A percentile compares a stretch with the other conserved stretches of the same genome.
Evolutionary conservation across 2,888 invertebrate genomes (phyloP).

Genomic region (Dolichopus griseipennis): DNA sequence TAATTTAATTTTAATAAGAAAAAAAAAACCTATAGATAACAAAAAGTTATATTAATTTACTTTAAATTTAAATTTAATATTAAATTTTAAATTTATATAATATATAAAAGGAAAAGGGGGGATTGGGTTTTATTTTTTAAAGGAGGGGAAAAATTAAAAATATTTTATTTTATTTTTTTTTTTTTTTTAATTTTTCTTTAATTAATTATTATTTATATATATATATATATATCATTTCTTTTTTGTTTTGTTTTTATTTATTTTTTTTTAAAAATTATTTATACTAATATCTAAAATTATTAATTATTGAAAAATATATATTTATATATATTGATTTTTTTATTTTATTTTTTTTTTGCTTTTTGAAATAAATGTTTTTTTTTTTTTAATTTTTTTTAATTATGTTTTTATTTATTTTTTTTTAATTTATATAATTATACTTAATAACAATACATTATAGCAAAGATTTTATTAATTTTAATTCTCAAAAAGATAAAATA

Average conservation of each 20-base stretch:
- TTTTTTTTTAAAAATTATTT: slow-evolving; percentile 1
- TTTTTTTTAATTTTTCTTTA: no score
- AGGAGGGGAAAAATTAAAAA: no score
- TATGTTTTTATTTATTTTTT: background rate
- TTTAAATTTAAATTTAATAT: no score
- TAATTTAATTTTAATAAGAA: background rate
- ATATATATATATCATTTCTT: background rate
- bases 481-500: background rate
- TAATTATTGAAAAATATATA: slow-evolving; percentile 6
- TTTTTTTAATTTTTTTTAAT: no score
- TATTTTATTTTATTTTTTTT: no score
- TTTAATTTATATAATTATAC: background rate
- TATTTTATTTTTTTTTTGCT: background rate
- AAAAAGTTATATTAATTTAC: background rate
- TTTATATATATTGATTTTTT: background rate
- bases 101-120: background rate
- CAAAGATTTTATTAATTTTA: background rate
- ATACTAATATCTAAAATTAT: slow-evolving; percentile 3
- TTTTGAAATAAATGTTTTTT: background rate
- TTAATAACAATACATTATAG: slow-evolving; percentile 1
- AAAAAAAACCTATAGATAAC: background rate
- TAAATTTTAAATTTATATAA: background rate
- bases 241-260: background rate
- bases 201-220: no score
- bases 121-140: background rate